Evolutionary conservation across 2,113 vertebrate genomes (phyloP), one percentile per base, ranked within the genome.

Genomic region (Sceloporus tristichus): DNA sequence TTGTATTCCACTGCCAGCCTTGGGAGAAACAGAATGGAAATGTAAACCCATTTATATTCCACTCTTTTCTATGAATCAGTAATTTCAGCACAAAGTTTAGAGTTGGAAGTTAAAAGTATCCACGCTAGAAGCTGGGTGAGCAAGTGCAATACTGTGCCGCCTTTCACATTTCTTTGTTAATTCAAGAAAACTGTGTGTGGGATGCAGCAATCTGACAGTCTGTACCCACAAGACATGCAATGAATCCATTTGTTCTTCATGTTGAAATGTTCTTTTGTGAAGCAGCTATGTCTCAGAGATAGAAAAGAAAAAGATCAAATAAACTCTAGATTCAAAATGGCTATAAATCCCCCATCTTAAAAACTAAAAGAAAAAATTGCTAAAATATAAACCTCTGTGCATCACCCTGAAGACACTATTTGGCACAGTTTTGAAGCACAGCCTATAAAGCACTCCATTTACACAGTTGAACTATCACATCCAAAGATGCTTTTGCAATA

Each of bases 201-300:
- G 93, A 92, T 88, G 93, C 91, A 95, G 92, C 92, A 91, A 84
- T 92, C 90, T 94, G 93, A 92, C 92, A 91, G 83, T 92, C 90
- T 94, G 93, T 94, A 93, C 92, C 85, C 91, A 90, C 83, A 92
- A 95, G 92, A 93, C 93, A 91, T 83, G 76, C 79, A 93, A 59
- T 91, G 90, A 95, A 94, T 95, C 92, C 94, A 91, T 82, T 85
- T 93, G 89, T 90, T 95, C 93, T 93, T 92, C 90, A 91, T 91
- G 85, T 85, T 92, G 92, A 95, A 94, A 89, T 90, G 84, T 91
- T 95, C 91, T 94, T 91, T 93, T 92, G 90, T 6, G 2, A 89
- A 91, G 93, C 87, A 93, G 85, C 66, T 91, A 87, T 91, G 90
- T 89, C 91, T 93, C 91, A 65, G 70, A 92, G 84, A 65, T 85